Conservation (phyloP, 2,888 invertebrate species). For the Microctonus aethiopoides region DNA sequence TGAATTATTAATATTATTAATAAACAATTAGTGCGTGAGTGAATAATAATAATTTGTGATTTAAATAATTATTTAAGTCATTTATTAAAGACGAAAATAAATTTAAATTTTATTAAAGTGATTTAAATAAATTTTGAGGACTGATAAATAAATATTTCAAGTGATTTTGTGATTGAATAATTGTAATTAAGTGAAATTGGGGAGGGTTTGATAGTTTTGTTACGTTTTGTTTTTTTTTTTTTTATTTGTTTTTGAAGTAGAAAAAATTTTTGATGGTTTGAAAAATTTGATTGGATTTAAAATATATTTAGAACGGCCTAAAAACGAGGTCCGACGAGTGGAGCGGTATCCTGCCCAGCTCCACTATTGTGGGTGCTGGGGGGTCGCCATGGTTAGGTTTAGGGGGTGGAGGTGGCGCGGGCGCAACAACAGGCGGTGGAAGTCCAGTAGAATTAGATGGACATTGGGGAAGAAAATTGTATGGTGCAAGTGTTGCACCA, state of each 20-base stretch:
- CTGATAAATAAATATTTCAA: background rate
- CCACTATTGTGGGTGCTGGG: slow-evolving; percentile 67
- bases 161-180: background rate
- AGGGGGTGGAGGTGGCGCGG: slow-evolving; percentile 62
- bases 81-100: no score
- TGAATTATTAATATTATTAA: background rate
- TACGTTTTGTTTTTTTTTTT: background rate
- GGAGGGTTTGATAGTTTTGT: slow-evolving; percentile 44
- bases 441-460: slow-evolving; percentile 65
- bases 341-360: slow-evolving; percentile 67
- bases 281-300: slow-evolving; percentile 54
- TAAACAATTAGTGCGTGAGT: background rate
- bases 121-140: no score
- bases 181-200: background rate
- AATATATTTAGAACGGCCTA: slow-evolving; percentile 58
- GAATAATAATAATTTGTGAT: no score
- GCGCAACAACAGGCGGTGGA: slow-evolving; percentile 61
- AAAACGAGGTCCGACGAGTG: slow-evolving; percentile 67
- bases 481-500: slow-evolving; percentile 64
- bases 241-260: background rate
- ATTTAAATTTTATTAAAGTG: no score
- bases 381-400: slow-evolving; percentile 66
- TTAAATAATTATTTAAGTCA: no score
- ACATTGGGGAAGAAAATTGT: slow-evolving; percentile 64
- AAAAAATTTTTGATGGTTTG: slow-evolving; percentile 19